Conservation (phyloP, 2,797 vertebrate genomes). For the Protonibea diacanthus region DNA sequence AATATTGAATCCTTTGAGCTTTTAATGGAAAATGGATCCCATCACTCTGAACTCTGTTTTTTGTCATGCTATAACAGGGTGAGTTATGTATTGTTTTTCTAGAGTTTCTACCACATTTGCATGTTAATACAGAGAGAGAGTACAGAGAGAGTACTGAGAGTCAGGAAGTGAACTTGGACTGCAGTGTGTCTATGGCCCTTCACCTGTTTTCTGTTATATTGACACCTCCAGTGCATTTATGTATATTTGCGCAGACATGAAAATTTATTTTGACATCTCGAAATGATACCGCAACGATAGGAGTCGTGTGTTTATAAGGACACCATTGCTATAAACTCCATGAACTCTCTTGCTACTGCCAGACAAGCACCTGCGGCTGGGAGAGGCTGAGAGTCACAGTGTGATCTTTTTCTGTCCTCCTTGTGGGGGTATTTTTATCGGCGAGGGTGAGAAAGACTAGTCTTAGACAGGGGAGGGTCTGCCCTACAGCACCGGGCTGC, state of each 20-base stretch:
- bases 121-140: neutral
- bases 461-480: constrained; percentile 56
- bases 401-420: constrained; percentile 70
- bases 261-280: constrained; percentile 10
- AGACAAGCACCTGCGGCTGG: constrained; percentile 63
- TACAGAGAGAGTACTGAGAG: neutral
- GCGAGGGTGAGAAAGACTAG: constrained; percentile 58
- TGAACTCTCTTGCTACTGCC: constrained; percentile 47
- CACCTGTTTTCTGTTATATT: neutral
- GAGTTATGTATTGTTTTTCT: neutral
- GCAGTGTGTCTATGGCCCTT: neutral
- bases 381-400: constrained; percentile 50
- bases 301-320: constrained; percentile 23
- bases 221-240: constrained; percentile 4
- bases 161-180: neutral
- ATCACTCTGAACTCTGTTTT: neutral
- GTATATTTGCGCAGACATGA: constrained; percentile 4
- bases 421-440: constrained; percentile 75
- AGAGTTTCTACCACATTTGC: neutral
- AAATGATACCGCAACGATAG: constrained; percentile 20
- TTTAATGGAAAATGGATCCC: constrained; percentile 14
- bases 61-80: neutral
- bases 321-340: constrained; percentile 28
- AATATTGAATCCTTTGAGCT: neutral
- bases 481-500: constrained; percentile 58